These are phyloP conservation scores for Athene cunicularia DNA, from an alignment of 2,113 vertebrate genomes.

Conservation along the genomic window DNA sequence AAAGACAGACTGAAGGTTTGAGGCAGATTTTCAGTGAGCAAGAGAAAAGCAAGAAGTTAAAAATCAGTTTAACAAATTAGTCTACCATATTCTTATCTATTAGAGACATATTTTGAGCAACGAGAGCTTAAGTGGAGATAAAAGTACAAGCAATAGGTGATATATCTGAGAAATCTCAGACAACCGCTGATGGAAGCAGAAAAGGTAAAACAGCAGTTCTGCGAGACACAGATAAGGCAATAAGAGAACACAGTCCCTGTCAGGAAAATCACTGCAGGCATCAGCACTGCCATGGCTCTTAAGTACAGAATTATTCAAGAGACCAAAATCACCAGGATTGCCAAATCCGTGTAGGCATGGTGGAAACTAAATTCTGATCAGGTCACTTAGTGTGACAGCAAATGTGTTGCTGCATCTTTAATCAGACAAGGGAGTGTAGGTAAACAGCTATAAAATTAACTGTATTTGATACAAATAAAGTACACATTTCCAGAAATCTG, in stretches of 20 bases:
- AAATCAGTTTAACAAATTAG: constrained; percentile 3
- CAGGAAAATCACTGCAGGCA: constrained; percentile 12
- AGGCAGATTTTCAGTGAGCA: neutral
- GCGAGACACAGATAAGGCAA: neutral
- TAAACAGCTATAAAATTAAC: neutral
- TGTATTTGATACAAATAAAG: neutral
- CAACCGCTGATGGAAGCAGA: constrained; percentile 33
- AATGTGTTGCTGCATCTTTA: neutral
- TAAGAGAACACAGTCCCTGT: neutral
- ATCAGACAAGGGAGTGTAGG: neutral
- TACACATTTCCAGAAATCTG: neutral
- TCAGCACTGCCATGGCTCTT: neutral
- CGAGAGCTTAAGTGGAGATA: constrained; percentile 22
- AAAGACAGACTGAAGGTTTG: neutral
- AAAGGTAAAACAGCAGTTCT: constrained; percentile 20
- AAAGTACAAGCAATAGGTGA: constrained; percentile 11
- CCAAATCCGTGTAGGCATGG: neutral
- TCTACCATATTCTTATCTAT: constrained; percentile 1
- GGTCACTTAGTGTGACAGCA: neutral
- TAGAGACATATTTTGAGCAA: constrained; percentile 20
- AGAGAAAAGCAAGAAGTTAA: constrained; percentile 14
- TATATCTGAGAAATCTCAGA: neutral
- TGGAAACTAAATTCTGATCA: neutral
- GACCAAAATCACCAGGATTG: neutral
- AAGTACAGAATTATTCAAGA: neutral